Conservation (phyloP, 2,797 vertebrate species). For the Aphelocoma californica region DNA sequence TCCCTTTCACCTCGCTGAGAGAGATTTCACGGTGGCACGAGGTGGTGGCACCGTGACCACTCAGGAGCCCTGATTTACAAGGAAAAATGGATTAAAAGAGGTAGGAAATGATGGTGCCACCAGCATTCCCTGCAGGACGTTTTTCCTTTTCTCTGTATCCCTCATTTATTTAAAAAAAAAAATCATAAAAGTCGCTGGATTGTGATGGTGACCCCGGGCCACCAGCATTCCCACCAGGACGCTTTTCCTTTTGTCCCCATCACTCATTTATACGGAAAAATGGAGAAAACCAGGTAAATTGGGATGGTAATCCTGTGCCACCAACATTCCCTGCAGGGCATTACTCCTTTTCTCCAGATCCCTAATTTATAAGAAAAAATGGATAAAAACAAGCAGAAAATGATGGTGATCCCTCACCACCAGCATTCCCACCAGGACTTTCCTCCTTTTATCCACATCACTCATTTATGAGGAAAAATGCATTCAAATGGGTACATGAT, state of each 20-base stretch:
- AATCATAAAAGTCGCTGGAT: fast-evolving
- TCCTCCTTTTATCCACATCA: neutral
- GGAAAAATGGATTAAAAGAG: neutral
- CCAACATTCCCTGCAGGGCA: neutral
- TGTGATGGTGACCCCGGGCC: fast-evolving
- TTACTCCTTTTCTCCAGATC: neutral
- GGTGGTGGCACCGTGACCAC: neutral
- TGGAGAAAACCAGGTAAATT: neutral
- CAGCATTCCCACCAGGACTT: neutral
- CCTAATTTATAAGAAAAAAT: neutral
- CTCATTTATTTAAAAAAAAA: neutral
- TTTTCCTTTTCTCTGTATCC: neutral
- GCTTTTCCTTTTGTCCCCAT: neutral
- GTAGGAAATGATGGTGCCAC: too few relatives aligned
- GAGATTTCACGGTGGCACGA: fast-evolving
- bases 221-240: neutral
- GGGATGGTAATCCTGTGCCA: neutral
- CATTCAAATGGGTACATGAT: neutral
- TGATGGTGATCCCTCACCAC: neutral
- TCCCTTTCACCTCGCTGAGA: fast-evolving
- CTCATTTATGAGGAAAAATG: neutral
- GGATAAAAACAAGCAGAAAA: neutral
- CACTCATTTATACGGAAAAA: neutral
- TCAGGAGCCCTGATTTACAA: fast-evolving
- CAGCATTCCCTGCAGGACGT: neutral